Base-by-base conservation (phyloP, 2,797 vertebrate species). In the Micromesistius poutassou region DNA sequence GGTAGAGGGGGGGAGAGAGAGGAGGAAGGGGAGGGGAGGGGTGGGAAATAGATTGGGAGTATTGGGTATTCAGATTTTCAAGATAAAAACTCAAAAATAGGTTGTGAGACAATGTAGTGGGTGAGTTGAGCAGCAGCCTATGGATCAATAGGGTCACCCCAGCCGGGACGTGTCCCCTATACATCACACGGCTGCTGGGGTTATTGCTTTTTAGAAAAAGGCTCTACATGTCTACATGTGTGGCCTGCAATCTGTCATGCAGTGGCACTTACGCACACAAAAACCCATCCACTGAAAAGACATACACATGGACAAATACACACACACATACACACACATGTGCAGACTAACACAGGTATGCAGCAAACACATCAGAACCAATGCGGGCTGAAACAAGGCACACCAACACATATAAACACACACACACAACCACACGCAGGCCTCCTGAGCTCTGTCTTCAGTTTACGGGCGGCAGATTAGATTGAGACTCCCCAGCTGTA, bases 401-500 rank as follows among this genome's bases (percentile, higher is more conserved):
- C 71, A 72, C 71, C 12, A 19, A 31, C 71, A 72, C 71, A 72
- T 12, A 31, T 22, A 71, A n/a, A 71, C 70, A 71, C 9, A 31
- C 70, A 31, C 70, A 71, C 70, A 71, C 70, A 71, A 5, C 8
- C 71, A 35, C 30, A 72, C 71, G 19, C 30, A 35, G 1, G 22
- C 30, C 8, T 5, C 30, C 10, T 31, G 76, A 80, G 83, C 81
- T 76, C 33, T 6, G 50, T 82, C 77, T 88, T 83, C 84, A 85
- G 82, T 83, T 86, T 89, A 90, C 89, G 86, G 6, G 79, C 89
- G 86, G 6, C 78, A 89, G 88, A 91, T 91, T 88, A 86, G 81
- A 88, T 86, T 85, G 89, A 86, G 75, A 75, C 78, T 80, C 81
- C 84, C 79, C 85, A 50, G 46, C 86, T 84, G 84, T 89, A 82